Percentiles rank a stretch among this genome's conserved stretches.
phyloP scores from a whole-genome alignment of 92 coral and sea anemone species.

The Umimayanthus chanpuru region DNA sequence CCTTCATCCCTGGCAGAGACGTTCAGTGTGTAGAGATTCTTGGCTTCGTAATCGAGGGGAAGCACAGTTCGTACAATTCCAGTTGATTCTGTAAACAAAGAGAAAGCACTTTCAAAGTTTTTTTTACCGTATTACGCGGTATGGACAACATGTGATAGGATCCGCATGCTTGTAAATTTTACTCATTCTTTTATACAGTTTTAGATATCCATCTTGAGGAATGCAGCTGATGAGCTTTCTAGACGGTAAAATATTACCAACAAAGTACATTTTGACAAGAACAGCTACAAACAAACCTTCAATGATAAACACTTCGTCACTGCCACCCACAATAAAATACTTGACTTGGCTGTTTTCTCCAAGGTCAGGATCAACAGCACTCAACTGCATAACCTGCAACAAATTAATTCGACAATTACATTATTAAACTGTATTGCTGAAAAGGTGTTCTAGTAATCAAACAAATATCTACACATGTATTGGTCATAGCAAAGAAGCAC shows the following conservation, averaged over 20 bases:
- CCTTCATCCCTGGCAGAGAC: slow-evolving; percentile 72
- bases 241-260: neutral
- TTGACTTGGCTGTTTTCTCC: slow-evolving; percentile 40
- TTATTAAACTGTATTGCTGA: neutral
- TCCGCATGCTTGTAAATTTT: no score
- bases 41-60: slow-evolving; percentile 72
- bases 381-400: slow-evolving; percentile 33
- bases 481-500: no score
- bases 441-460: neutral
- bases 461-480: neutral
- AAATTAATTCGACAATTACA: neutral
- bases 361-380: slow-evolving; percentile 47
- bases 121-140: neutral
- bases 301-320: slow-evolving; percentile 43
- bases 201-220: neutral
- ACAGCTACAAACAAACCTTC: slow-evolving; percentile 41
- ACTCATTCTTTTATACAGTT: neutral
- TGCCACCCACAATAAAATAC: slow-evolving; percentile 47
- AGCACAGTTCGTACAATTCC: slow-evolving; percentile 62
- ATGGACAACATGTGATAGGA: no score
- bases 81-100: slow-evolving; percentile 50
- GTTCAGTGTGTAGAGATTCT: slow-evolving; percentile 56
- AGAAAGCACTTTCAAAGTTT: neutral
- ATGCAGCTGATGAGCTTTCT: neutral
- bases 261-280: neutral